A percentile compares a stretch with the other conserved stretches of the same genome.
Conservation (phyloP, 2,888 invertebrate species). For the Nomada fabriciana region DNA sequence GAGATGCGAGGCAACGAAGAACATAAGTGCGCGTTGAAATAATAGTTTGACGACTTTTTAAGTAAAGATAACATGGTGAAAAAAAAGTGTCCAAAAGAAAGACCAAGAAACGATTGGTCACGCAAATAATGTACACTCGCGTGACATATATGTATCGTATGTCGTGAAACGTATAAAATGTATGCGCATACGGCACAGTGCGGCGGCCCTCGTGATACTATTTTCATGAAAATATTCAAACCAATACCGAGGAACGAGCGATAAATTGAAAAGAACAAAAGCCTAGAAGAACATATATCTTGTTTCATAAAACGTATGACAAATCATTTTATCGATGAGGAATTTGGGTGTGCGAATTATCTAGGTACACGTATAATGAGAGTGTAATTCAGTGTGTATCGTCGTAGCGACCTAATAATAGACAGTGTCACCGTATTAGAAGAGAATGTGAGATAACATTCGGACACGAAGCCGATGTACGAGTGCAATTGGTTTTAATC, state of each 20-base stretch:
- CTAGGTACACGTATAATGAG: conserved; percentile 17
- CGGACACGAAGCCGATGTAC: conserved; percentile 20
- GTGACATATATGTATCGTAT: too few relatives aligned
- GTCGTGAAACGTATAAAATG: neutral
- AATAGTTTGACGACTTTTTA: neutral
- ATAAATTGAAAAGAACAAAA: neutral
- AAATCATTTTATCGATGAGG: neutral
- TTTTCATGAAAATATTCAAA: neutral
- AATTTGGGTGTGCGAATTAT: conserved; percentile 7
- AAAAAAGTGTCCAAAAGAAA: conserved; percentile 26
- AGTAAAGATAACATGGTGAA: neutral
- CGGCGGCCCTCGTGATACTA: neutral
- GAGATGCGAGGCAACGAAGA: neutral
- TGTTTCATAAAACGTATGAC: neutral
- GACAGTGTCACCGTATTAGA: conserved; percentile 64
- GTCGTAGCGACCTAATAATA: conserved; percentile 50
- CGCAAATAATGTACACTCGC: neutral
- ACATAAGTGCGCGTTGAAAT: neutral
- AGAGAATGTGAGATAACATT: conserved; percentile 37
- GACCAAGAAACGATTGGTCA: neutral
- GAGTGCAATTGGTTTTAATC: conserved; percentile 63
- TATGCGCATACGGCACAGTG: neutral
- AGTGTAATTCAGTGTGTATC: conserved; percentile 28
- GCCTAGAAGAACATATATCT: neutral
- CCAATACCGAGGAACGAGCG: neutral